phyloP scores from a whole-genome alignment of 2,113 vertebrate genomes.

The Microcebus ravelobensis region DNA sequence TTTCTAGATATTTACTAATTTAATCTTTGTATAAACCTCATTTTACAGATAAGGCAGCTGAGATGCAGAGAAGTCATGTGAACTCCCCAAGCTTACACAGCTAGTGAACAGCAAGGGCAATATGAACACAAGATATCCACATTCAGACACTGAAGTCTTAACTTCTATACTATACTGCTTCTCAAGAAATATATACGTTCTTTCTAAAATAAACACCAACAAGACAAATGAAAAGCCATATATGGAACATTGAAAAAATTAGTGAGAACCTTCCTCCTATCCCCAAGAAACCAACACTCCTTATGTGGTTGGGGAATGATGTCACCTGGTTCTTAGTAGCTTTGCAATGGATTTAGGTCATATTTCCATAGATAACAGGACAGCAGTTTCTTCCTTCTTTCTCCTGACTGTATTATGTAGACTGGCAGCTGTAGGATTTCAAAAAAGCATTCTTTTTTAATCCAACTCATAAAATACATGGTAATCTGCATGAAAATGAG shows the following conservation, averaged over 20 bases:
- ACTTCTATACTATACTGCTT: not conserved
- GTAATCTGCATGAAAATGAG: constrained; percentile 69
- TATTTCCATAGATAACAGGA: constrained; percentile 45
- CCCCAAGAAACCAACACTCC: not conserved
- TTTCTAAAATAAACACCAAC: not conserved
- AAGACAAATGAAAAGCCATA: not conserved
- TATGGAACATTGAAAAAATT: not conserved
- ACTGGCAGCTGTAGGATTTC: constrained; percentile 47
- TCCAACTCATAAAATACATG: constrained; percentile 54
- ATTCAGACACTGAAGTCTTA: not conserved
- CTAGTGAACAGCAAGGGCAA: not conserved
- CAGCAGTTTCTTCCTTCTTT: not conserved
- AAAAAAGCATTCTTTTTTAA: constrained; percentile 50
- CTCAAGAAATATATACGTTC: not conserved
- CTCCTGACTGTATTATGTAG: constrained; percentile 37
- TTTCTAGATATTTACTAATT: not conserved
- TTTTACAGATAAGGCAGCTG: not conserved
- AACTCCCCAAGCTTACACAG: not conserved
- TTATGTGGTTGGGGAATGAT: not conserved
- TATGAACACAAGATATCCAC: not conserved
- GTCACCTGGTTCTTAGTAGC: not conserved
- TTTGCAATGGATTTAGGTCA: constrained; percentile 5
- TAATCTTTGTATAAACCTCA: not conserved
- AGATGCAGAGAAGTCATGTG: not conserved
- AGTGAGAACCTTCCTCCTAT: not conserved